Conservation (phyloP, 2,888 invertebrate species). For the Cepaea hortensis region DNA sequence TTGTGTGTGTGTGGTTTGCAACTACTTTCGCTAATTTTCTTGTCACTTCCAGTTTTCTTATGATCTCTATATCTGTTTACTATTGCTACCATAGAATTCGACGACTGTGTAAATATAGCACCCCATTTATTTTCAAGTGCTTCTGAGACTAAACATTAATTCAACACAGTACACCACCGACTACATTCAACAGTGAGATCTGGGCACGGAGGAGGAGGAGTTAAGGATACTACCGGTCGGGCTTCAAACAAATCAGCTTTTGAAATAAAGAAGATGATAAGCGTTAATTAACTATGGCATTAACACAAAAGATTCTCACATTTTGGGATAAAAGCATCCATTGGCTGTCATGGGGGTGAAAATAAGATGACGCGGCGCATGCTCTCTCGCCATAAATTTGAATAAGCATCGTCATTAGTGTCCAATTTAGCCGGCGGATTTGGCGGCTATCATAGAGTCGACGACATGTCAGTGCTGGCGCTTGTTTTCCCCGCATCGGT, state of each 20-base stretch:
- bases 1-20: too few species aligned
- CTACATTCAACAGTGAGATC: background rate
- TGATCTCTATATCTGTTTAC: too few species aligned
- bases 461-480: background rate
- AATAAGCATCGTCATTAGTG: constrained; percentile 34
- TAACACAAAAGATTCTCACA: constrained; percentile 30
- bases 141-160: too few species aligned
- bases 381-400: constrained; percentile 36
- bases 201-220: background rate
- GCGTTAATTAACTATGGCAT: constrained; percentile 34
- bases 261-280: constrained; percentile 36
- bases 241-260: constrained; percentile 26
- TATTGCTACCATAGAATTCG: too few species aligned
- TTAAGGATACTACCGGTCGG: background rate
- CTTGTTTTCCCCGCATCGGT: background rate
- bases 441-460: constrained; percentile 26
- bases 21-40: too few species aligned
- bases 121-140: too few species aligned
- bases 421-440: constrained; percentile 29
- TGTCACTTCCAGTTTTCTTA: too few species aligned
- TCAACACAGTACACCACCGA: background rate
- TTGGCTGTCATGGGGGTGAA: constrained; percentile 25
- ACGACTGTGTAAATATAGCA: too few species aligned
- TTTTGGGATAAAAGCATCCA: constrained; percentile 39
- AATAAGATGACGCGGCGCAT: constrained; percentile 38